Base-by-base conservation (phyloP, 2,113 vertebrate species). In the Montifringilla adamsi region DNA sequence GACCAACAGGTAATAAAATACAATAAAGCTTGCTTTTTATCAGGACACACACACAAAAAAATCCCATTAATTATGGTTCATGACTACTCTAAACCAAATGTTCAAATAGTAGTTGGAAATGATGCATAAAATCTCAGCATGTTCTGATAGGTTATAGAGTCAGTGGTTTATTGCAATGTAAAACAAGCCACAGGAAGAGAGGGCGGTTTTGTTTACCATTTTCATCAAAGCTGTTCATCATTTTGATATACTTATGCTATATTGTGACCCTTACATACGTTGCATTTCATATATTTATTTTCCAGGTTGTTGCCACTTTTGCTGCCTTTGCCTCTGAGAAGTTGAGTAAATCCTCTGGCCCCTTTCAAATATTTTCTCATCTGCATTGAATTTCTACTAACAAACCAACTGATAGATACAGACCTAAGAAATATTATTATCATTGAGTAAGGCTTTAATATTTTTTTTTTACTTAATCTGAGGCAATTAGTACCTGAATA, bases 91-190 rank as follows among this genome's bases (percentile, higher is more conserved):
- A 95, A 97, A 96, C 94, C 96, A 93, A 94, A 91, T 93, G 95
- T 96, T 95, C 94, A 93, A 94, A 73, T 95, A 93, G 70, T 87
- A 93, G 80, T 75, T 95, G 96, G 93, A 89, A 93, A 76, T 83
- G 89, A 77, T 83, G 69, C 84, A 91, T 92, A 89, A 89, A 67
- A 94, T 84, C 68, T 88, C 96, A 96, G 95, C 91, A 93, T 94
- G 91, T 92, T 96, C 93, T 95, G 94, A 95, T 96, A 96, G 94
- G 95, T 89, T 96, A 91, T 95, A 95, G 95, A 96, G 88, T 93
- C 79, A 80, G 93, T 96, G 93, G 92, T 97, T 93, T 94, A 90
- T 93, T 96, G 78, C 73, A 70, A 73, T 91, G 84, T 90, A 96
- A 97, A 92, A 84, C 81, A 92, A 95, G 93, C 92, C 93, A 94